A percentile compares a stretch with the other conserved stretches of the same genome.
These are phyloP conservation scores for Drosophila punjabiensis DNA, from an alignment of 1,140 invertebrate genomes.

Conservation along the genomic window DNA sequence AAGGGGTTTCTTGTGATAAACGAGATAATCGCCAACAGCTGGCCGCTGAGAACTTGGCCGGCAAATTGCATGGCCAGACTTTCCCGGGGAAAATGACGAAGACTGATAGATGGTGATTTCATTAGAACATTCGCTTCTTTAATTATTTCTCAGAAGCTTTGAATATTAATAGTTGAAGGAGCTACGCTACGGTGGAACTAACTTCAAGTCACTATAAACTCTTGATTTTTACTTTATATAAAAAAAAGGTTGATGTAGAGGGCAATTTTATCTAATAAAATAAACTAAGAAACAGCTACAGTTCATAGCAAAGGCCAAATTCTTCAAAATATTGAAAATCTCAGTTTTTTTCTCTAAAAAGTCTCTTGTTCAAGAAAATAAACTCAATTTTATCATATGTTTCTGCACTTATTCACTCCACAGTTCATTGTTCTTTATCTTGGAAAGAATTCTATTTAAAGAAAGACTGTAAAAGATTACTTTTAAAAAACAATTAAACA, in stretches of 20 bases:
- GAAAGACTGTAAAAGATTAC: background rate
- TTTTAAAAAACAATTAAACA: background rate
- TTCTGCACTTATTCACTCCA: too few species aligned
- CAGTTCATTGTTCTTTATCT: background rate
- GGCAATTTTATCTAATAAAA: too few species aligned
- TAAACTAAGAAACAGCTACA: too few species aligned
- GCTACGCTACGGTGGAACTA: too few species aligned
- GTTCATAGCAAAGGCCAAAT: background rate
- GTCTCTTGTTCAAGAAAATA: background rate
- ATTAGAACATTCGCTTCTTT: background rate
- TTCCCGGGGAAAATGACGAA: constrained; percentile 18
- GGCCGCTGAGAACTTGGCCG: constrained; percentile 1
- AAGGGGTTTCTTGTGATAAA: constrained; percentile 23
- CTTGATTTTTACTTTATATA: too few species aligned
- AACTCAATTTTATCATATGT: background rate
- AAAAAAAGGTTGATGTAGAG: too few species aligned
- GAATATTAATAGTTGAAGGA: background rate
- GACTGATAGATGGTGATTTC: constrained; percentile 16
- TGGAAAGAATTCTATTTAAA: background rate
- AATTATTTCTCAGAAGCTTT: background rate
- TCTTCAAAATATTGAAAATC: background rate
- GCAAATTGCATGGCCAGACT: constrained; percentile 19
- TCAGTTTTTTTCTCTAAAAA: background rate
- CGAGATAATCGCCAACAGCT: constrained; percentile 25
- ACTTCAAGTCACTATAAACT: too few species aligned